A percentile compares a stretch with the other conserved stretches of the same genome.
Evolutionary conservation across 2,113 vertebrate species (phyloP).

Genomic region (Cyrtonyx montezumae): DNA sequence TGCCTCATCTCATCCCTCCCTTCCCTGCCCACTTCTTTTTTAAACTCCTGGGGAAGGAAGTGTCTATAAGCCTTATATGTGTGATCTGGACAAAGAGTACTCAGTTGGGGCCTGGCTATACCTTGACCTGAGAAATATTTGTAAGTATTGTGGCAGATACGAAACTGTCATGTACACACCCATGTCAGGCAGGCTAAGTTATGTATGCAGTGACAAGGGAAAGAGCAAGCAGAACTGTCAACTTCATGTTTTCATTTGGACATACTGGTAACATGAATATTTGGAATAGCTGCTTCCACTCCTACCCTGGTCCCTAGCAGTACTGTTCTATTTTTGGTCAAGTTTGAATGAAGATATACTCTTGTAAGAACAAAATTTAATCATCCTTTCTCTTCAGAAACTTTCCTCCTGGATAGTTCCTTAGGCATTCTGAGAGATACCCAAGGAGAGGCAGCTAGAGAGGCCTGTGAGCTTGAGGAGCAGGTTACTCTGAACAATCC

Average conservation of each 20-base stretch:
- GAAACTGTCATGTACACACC: background rate
- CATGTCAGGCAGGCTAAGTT: slow-evolving; percentile 19
- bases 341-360: background rate
- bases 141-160: slow-evolving; percentile 22
- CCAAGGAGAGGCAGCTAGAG: background rate
- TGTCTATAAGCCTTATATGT: background rate
- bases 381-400: background rate
- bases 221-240: slow-evolving; percentile 38
- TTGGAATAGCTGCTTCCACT: background rate
- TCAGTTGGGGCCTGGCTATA: background rate
- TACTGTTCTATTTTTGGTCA: background rate
- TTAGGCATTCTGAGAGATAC: background rate
- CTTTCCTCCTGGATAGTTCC: background rate
- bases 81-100: slow-evolving; percentile 4
- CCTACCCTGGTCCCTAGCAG: background rate
- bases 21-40: background rate
- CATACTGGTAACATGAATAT: slow-evolving; percentile 19
- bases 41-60: background rate
- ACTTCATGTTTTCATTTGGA: background rate
- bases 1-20: slow-evolving; percentile 32
- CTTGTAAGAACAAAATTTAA: background rate
- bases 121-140: slow-evolving; percentile 8
- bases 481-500: background rate
- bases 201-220: background rate
- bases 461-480: background rate